These are phyloP conservation scores for Ctena decussata DNA, from an alignment of 2,888 invertebrate species.

Conservation along the genomic window DNA sequence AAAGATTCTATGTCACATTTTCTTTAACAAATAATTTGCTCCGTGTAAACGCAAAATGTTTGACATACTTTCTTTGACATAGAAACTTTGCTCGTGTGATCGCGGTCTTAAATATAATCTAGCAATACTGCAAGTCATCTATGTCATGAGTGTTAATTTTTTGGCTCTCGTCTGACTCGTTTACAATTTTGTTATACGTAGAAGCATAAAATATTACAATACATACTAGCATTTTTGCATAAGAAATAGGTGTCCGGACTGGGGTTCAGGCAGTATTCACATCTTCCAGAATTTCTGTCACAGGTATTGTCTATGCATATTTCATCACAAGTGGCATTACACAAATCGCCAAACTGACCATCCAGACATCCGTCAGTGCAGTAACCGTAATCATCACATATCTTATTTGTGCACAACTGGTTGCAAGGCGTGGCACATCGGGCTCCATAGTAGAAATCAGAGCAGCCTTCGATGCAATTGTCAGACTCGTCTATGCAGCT, in stretches of 20 bases:
- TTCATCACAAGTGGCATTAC: constrained; percentile 38
- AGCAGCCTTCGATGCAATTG: constrained; percentile 50
- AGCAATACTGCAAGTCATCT: no score
- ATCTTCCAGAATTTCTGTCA: constrained; percentile 40
- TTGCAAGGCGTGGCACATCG: constrained; percentile 44
- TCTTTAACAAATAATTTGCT: no score
- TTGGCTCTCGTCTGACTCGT: no score
- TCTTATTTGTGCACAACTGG: constrained; percentile 20
- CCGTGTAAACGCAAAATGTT: no score
- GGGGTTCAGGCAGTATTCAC: constrained; percentile 42
- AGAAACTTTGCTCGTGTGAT: no score
- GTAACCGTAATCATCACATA: constrained; percentile 30
- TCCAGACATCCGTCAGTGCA: constrained; percentile 32
- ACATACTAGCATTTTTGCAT: not conserved
- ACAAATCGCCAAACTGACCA: constrained; percentile 37
- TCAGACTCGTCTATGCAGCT: constrained; percentile 32
- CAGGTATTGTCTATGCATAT: constrained; percentile 48
- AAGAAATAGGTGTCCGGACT: constrained; percentile 42
- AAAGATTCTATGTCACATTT: no score
- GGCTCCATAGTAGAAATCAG: constrained; percentile 33
- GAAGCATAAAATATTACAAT: no score
- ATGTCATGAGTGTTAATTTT: no score
- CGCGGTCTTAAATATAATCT: no score
- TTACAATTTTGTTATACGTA: no score
- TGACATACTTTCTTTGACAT: no score